phyloP scores from a whole-genome alignment of 1,140 invertebrate genomes.

The Ylistrum balloti region DNA sequence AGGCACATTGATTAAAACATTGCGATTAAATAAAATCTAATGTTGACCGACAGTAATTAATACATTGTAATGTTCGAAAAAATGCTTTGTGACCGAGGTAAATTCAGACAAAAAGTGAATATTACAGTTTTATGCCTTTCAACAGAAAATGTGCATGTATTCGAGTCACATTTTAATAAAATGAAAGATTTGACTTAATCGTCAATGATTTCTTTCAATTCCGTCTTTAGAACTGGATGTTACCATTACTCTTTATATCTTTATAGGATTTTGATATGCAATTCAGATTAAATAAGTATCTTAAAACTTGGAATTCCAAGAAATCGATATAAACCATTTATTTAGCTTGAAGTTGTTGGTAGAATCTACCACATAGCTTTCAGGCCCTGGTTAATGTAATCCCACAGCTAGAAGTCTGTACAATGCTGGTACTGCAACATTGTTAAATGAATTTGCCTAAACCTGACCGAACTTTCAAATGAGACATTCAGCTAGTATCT shows the following conservation, averaged over 20 bases:
- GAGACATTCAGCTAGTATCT: neutral
- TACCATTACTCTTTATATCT: neutral
- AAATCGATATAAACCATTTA: constrained; percentile 13
- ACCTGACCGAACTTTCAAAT: constrained; percentile 26
- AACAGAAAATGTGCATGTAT: neutral
- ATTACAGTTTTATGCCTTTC: neutral
- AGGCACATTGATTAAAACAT: too few species aligned
- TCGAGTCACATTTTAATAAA: constrained; percentile 29
- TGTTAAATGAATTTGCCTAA: neutral
- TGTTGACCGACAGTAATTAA: too few species aligned
- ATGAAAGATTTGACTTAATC: neutral
- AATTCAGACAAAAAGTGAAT: neutral
- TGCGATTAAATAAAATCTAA: too few species aligned
- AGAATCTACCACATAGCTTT: neutral
- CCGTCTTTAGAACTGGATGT: neutral
- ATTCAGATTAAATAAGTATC: constrained; percentile 21
- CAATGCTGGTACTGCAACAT: neutral
- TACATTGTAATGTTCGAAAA: too few species aligned
- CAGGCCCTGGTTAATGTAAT: neutral
- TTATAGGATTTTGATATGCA: constrained; percentile 18
- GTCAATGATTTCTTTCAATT: neutral
- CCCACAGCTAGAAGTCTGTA: neutral
- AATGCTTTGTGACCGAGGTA: too few species aligned
- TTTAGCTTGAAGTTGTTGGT: neutral
- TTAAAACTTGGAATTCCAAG: neutral